Evolutionary conservation across 2,797 vertebrate genomes (phyloP).

Genomic region (Thunnus albacares): DNA sequence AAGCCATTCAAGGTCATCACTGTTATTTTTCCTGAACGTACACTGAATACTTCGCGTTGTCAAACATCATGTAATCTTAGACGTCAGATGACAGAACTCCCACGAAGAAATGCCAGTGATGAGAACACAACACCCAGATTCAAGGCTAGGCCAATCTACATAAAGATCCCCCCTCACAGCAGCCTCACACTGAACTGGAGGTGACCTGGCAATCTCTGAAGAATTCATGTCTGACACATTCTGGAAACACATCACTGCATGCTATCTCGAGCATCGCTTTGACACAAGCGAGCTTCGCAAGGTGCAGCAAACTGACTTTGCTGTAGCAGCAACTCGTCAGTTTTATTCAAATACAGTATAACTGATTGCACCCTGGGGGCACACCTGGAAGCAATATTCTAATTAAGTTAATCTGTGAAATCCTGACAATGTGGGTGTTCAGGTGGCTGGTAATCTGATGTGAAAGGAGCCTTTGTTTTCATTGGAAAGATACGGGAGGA

Average conservation of each 20-base stretch:
- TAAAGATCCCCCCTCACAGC: conserved; percentile 33
- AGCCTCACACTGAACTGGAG: conserved; percentile 31
- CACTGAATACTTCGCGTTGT: conserved; percentile 45
- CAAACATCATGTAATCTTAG: conserved; percentile 34
- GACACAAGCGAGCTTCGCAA: conserved; percentile 40
- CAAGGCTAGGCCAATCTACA: conserved; percentile 34
- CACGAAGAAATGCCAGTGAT: conserved; percentile 28
- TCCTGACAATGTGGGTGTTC: conserved; percentile 81
- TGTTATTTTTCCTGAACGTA: conserved; percentile 4
- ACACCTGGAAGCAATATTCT: conserved; percentile 85
- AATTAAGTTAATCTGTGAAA: conserved; percentile 84
- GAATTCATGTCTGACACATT: conserved; percentile 51
- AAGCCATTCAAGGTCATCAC: conserved; percentile 32
- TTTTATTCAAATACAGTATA: conserved; percentile 80
- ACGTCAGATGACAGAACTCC: conserved; percentile 34
- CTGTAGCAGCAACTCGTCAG: conserved; percentile 64
- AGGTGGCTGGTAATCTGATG: conserved; percentile 81
- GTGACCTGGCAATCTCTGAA: conserved; percentile 53
- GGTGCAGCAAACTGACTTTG: conserved; percentile 55
- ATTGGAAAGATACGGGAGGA: conserved; percentile 70
- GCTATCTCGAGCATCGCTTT: conserved; percentile 38
- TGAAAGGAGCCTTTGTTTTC: conserved; percentile 81
- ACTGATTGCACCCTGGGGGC: conserved; percentile 77
- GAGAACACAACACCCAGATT: conserved; percentile 30
- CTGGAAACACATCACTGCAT: conserved; percentile 36